A percentile compares a stretch with the other conserved stretches of the same genome.
Conservation (phyloP, 2,888 invertebrate genomes). For the Amblyteles armatorius region DNA sequence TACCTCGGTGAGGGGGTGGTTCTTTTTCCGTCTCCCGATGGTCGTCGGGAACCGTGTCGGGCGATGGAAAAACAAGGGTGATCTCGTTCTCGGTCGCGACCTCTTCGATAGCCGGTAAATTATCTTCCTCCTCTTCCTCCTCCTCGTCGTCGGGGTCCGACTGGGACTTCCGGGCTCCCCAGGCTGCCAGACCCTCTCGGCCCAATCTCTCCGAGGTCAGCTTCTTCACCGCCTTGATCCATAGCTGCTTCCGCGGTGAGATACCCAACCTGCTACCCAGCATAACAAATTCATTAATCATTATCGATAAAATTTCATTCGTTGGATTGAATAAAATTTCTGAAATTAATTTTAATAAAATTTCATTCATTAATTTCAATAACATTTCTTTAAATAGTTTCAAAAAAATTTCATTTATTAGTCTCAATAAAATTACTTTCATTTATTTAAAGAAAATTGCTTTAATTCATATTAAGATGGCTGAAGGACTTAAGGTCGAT, state of each 20-base stretch:
- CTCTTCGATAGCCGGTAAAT: constrained; percentile 69
- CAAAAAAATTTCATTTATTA: no score
- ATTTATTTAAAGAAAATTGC: no score
- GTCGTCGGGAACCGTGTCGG: constrained; percentile 64
- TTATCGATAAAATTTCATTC: no score
- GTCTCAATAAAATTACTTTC: no score
- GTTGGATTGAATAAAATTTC: no score
- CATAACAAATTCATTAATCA: constrained; percentile 2
- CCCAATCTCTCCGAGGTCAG: constrained; percentile 83
- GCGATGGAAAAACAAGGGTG: constrained; percentile 62
- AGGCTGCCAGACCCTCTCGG: constrained; percentile 82
- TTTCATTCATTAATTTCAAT: no score
- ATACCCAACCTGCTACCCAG: constrained; percentile 75
- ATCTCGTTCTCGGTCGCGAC: constrained; percentile 70
- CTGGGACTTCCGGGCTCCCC: constrained; percentile 80
- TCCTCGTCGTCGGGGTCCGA: constrained; percentile 75
- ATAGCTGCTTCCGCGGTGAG: constrained; percentile 83
- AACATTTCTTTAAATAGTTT: no score
- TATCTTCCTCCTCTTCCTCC: constrained; percentile 71
- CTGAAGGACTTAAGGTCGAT: no score
- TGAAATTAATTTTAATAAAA: no score
- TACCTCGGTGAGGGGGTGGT: constrained; percentile 77
- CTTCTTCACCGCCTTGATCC: constrained; percentile 84
- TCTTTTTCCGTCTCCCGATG: constrained; percentile 76
- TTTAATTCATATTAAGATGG: no score